Evolutionary conservation across 2,113 vertebrate genomes (phyloP).

Genomic region (Opisthocomus hoazin): DNA sequence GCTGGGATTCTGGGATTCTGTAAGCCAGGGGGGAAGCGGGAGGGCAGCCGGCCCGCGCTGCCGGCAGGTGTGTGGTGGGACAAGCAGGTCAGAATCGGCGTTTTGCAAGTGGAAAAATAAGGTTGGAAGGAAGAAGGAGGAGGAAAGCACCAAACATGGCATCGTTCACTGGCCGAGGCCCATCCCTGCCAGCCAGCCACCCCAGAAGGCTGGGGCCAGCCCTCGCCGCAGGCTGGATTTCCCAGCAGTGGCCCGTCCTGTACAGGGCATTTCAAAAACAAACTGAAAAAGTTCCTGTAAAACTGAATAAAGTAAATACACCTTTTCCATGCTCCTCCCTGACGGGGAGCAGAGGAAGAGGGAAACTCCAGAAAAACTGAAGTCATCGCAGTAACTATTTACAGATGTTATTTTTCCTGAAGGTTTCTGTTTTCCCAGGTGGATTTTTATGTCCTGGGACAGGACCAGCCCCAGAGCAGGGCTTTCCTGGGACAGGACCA

Average conservation of each 20-base stretch:
- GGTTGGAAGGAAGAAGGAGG: neutral
- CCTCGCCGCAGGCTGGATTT: neutral
- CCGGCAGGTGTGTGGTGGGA: neutral
- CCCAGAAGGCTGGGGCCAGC: too few species aligned
- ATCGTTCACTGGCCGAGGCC: neutral
- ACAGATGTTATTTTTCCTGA: neutral
- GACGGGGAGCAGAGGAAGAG: neutral
- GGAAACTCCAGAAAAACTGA: neutral
- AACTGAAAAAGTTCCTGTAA: fast-evolving
- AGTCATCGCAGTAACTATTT: neutral
- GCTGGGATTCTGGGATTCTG: too few species aligned
- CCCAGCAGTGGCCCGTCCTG: neutral
- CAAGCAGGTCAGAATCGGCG: neutral
- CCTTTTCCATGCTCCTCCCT: neutral
- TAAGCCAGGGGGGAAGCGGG: neutral
- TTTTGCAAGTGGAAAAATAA: neutral
- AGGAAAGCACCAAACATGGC: neutral
- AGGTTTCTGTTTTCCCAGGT: fast-evolving
- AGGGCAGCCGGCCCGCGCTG: fast-evolving
- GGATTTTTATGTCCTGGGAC: neutral
- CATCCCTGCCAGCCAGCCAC: neutral
- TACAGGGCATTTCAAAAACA: fast-evolving
- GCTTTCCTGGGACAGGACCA: too few species aligned
- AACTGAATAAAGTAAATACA: neutral
- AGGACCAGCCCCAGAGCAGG: neutral